These are phyloP conservation scores for Bombus impatiens DNA, from an alignment of 1,140 invertebrate genomes.

Conservation along the genomic window DNA sequence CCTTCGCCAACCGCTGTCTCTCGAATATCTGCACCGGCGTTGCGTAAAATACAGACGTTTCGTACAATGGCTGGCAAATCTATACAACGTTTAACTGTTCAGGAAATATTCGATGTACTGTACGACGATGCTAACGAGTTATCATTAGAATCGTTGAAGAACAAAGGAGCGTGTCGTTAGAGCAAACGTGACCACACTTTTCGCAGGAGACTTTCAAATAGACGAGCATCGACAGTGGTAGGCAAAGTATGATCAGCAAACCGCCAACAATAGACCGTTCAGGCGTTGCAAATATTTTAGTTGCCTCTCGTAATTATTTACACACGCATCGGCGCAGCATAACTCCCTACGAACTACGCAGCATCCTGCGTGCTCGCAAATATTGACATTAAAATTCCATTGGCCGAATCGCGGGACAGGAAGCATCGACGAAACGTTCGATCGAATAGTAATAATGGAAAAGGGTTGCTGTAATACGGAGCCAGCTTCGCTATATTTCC, in stretches of 20 bases:
- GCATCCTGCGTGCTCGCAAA: background rate
- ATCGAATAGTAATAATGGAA: too few relatives aligned
- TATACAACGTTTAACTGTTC: too few relatives aligned
- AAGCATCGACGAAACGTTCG: too few relatives aligned
- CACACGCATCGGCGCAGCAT: background rate
- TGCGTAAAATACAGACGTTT: background rate
- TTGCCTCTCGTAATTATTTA: background rate
- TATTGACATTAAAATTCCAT: constrained; percentile 17
- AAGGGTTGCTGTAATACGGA: too few relatives aligned
- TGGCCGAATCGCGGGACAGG: too few relatives aligned
- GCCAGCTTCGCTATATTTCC: too few relatives aligned
- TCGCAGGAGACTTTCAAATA: background rate
- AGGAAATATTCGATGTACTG: too few relatives aligned
- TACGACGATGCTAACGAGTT: too few relatives aligned
- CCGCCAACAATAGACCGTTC: background rate
- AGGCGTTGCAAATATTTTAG: background rate
- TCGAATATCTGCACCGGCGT: background rate
- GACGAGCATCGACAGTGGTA: background rate
- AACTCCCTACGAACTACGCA: background rate
- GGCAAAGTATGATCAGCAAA: background rate
- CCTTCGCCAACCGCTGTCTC: background rate
- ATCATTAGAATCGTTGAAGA: too few relatives aligned
- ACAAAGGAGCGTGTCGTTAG: fast-evolving
- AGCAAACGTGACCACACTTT: too few relatives aligned
- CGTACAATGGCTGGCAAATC: too few relatives aligned